Percentiles rank a stretch among this genome's conserved stretches.
phyloP scores from a whole-genome alignment of 2,888 invertebrate species.

The Anthophora plumipes region DNA sequence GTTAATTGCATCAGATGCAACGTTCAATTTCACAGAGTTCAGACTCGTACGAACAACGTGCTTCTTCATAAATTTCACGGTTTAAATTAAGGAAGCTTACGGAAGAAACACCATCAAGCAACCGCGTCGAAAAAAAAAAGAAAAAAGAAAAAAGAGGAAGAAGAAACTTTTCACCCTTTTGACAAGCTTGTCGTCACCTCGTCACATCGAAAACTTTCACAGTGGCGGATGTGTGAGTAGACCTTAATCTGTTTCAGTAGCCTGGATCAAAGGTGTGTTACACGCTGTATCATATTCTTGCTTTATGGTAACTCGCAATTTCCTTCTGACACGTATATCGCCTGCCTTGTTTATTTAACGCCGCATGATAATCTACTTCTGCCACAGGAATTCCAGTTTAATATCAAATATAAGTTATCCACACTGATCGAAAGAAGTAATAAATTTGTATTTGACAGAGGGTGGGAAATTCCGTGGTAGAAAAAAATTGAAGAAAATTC shows the following conservation, averaged over 20 bases:
- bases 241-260: conserved; percentile 50
- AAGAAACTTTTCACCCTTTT: conserved; percentile 32
- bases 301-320: conserved; percentile 26
- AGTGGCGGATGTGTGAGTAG: conserved; percentile 18
- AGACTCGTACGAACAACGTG: conserved; percentile 5
- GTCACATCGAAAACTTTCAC: conserved; percentile 34
- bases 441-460: too few relatives aligned
- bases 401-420: background rate
- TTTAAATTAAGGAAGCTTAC: conserved; percentile 70
- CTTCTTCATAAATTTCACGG: conserved; percentile 62
- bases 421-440: too few relatives aligned
- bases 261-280: conserved; percentile 39
- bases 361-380: conserved; percentile 23
- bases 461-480: too few relatives aligned
- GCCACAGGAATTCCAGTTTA: conserved; percentile 1
- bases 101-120: conserved; percentile 56
- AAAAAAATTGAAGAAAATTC: too few relatives aligned
- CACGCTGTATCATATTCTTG: conserved; percentile 7
- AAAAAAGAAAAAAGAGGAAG: background rate
- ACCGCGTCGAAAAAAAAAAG: conserved; percentile 19
- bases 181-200: conserved; percentile 28
- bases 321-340: background rate
- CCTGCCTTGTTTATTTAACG: conserved; percentile 19
- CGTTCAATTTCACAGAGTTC: conserved; percentile 64
- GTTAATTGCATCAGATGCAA: conserved; percentile 67